Evolutionary conservation across 2,888 invertebrate genomes (phyloP), one percentile per base, ranked within the genome.

Genomic region (Dryobota labecula): DNA sequence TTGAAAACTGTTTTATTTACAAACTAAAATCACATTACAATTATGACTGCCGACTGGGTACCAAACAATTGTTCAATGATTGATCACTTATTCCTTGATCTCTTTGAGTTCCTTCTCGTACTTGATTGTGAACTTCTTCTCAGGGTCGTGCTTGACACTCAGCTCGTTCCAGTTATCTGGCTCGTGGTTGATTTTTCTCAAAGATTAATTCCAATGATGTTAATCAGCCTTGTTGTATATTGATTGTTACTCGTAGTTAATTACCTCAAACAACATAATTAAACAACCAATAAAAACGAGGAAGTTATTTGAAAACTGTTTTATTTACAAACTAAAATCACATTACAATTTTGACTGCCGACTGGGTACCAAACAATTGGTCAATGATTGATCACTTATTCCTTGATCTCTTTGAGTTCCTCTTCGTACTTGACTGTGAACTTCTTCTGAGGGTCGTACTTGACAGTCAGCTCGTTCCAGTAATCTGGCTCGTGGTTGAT

Each of bases 371-470:
- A 27, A 69, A 57, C 18, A 41, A 36, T 63, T 61, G 20, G 27
- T 53, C 13, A 38, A 20, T 27, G 6, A 6, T 36, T 27, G 6
- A 6, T 36, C 30, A 67, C 36, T 82, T 81, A 83, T 18, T 79
- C 83, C 60, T 89, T 83, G 41, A 88, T 76, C 43, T 86, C 70
- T 45, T 85, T 88, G 1, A 93, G 88, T 64, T 92, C 92, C 13
- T 87, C 80, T 69, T 95, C 94, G 78, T 94, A 94, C 57, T 90
- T 91, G 9, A 73, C 80, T 15, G 86, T 82, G 86, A 89, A 95
- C 43, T 91, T 89, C 38, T 78, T 88, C 0, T 88, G 80, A 1
- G 95, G 93, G 76, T 96, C 96, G 79, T 92, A 96, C 62, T 94
- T 94, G 41, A 72, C 87, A 30, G 86, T 83, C 13, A 96, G 89